Evolutionary conservation across 2,888 invertebrate species (phyloP).

Genomic region (Caenorhabditis sp.): DNA sequence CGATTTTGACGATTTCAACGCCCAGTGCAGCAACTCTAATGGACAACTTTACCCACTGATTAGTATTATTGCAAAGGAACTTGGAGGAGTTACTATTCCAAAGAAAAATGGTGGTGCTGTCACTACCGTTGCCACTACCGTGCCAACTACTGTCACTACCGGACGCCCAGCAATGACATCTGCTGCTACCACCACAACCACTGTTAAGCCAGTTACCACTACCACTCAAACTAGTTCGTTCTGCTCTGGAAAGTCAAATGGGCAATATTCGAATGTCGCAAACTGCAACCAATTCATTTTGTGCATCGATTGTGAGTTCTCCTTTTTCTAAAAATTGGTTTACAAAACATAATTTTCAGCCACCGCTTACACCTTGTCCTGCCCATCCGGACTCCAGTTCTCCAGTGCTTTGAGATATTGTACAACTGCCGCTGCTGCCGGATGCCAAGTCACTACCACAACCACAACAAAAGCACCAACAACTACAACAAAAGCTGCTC

Average conservation of each 20-base stretch:
- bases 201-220: conserved; percentile 17
- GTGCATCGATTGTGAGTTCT: conserved; percentile 72
- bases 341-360: conserved; percentile 55
- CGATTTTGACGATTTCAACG: conserved; percentile 83
- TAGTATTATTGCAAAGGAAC: conserved; percentile 77
- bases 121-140: conserved; percentile 38
- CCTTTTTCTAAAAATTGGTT: neutral
- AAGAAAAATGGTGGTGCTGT: conserved; percentile 40
- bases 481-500: conserved; percentile 39
- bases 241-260: conserved; percentile 75
- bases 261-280: conserved; percentile 68
- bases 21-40: conserved; percentile 74
- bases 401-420: conserved; percentile 73
- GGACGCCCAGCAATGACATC: conserved; percentile 57
- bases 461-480: conserved; percentile 42
- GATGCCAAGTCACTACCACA: conserved; percentile 49
- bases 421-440: conserved; percentile 54
- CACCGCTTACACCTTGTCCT: conserved; percentile 66
- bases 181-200: conserved; percentile 43
- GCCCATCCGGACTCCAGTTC: conserved; percentile 77
- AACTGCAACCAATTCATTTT: conserved; percentile 74
- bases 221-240: conserved; percentile 38
- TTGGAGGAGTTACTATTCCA: conserved; percentile 76
- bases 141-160: conserved; percentile 41
- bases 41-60: conserved; percentile 81